These are phyloP conservation scores for Teleopsis dalmanni DNA, from an alignment of 1,140 invertebrate genomes.

Conservation along the genomic window DNA sequence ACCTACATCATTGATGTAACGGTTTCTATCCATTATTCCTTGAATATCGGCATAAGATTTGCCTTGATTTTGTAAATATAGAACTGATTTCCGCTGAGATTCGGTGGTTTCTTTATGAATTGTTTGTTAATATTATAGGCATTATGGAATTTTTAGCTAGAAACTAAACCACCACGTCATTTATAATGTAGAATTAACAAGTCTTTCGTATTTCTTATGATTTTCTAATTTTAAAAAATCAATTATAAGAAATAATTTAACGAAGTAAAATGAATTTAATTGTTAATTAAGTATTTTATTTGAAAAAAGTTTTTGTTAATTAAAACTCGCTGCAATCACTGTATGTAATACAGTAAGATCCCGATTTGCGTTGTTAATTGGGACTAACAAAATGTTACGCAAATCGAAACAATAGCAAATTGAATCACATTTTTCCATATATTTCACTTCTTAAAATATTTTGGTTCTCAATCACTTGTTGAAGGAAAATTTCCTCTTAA, in stretches of 20 bases:
- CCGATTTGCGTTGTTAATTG: no score
- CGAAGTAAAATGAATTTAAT: no score
- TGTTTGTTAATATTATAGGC: not conserved
- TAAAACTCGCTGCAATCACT: no score
- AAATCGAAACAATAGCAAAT: no score
- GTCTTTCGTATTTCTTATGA: not conserved
- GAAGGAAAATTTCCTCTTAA: no score
- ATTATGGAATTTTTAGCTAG: not conserved
- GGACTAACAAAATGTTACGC: no score
- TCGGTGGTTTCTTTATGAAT: not conserved
- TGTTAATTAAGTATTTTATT: no score
- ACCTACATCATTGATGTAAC: not conserved
- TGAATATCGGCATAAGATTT: constrained; percentile 11
- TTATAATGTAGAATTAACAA: not conserved
- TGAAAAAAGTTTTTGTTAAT: no score
- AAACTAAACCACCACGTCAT: not conserved
- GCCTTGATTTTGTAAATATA: constrained; percentile 4
- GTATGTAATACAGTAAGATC: no score
- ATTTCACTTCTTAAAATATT: no score
- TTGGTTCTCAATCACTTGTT: no score
- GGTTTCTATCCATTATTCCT: constrained; percentile 4
- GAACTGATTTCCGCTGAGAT: constrained; percentile 4
- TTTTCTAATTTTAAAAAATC: not conserved
- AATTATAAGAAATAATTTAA: not conserved
- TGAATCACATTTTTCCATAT: no score